Percentiles rank a stretch among this genome's conserved stretches.
Evolutionary conservation across 2,113 vertebrate species (phyloP).

Genomic region (Myrmophylax atrothorax): DNA sequence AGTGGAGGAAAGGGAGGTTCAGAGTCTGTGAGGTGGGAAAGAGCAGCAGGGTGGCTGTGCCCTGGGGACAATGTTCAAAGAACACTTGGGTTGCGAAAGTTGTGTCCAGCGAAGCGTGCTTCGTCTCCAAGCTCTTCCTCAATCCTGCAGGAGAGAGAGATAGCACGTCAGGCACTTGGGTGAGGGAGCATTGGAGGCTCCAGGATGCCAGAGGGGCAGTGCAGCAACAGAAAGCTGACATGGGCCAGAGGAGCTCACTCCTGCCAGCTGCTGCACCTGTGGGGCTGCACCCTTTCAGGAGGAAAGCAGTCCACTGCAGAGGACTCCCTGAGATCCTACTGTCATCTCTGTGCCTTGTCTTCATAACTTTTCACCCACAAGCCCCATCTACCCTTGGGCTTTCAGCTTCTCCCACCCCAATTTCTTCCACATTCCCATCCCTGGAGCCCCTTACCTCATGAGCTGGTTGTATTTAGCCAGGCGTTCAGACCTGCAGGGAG

Average conservation of each 20-base stretch:
- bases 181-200: not conserved
- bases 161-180: not conserved
- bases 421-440: not conserved
- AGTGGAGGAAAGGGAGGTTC: slow-evolving; percentile 1
- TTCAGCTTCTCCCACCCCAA: not conserved
- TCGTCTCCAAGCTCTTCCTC: slow-evolving; percentile 91
- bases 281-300: not conserved
- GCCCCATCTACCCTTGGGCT: not conserved
- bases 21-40: slow-evolving; percentile 54
- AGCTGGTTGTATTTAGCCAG: slow-evolving; percentile 95
- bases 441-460: slow-evolving; percentile 83
- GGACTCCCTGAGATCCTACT: fast-evolving
- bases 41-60: slow-evolving; percentile 45
- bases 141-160: slow-evolving; percentile 79
- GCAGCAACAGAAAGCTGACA: not conserved
- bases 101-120: slow-evolving; percentile 91
- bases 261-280: not conserved
- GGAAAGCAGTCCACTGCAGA: not conserved
- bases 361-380: not conserved
- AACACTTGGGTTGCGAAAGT: slow-evolving; percentile 92
- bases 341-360: not conserved
- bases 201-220: fast-evolving
- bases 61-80: slow-evolving; percentile 75
- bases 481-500: slow-evolving; percentile 92
- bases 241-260: not conserved